phyloP scores from a whole-genome alignment of 2,797 vertebrate genomes.

The Perodicticus potto region DNA sequence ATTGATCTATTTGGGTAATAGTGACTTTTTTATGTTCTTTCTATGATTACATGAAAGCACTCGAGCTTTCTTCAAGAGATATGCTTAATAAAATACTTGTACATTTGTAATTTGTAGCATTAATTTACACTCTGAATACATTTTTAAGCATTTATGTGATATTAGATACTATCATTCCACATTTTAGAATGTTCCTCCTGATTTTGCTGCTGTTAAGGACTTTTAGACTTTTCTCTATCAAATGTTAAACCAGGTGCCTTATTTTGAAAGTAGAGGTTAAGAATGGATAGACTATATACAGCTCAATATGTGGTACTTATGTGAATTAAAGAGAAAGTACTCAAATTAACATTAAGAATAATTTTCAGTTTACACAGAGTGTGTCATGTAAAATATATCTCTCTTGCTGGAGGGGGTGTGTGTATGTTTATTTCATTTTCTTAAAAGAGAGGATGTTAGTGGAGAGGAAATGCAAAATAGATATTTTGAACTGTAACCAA shows the following conservation, averaged over 20 bases:
- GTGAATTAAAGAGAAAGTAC: slow-evolving; percentile 25
- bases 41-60: not conserved
- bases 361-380: not conserved
- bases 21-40: not conserved
- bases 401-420: not conserved
- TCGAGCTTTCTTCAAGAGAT: slow-evolving; percentile 41
- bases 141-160: slow-evolving; percentile 24
- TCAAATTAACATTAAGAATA: slow-evolving; percentile 7
- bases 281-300: not conserved
- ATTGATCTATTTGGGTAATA: not conserved
- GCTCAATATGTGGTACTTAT: slow-evolving; percentile 45
- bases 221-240: slow-evolving; percentile 51
- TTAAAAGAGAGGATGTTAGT: slow-evolving; percentile 21
- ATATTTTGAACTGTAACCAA: slow-evolving; percentile 69
- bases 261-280: slow-evolving; percentile 63
- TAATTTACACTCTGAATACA: slow-evolving; percentile 44
- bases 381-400: not conserved
- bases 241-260: slow-evolving; percentile 51
- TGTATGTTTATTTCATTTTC: not conserved
- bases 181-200: slow-evolving; percentile 39
- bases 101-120: slow-evolving; percentile 38
- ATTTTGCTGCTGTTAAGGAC: slow-evolving; percentile 42
- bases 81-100: slow-evolving; percentile 54
- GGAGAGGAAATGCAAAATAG: slow-evolving; percentile 64
- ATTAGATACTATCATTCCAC: slow-evolving; percentile 4